Percentiles rank a stretch among this genome's conserved stretches.
phyloP scores from a whole-genome alignment of 2,797 vertebrate species.

The Limosa lapponica region DNA sequence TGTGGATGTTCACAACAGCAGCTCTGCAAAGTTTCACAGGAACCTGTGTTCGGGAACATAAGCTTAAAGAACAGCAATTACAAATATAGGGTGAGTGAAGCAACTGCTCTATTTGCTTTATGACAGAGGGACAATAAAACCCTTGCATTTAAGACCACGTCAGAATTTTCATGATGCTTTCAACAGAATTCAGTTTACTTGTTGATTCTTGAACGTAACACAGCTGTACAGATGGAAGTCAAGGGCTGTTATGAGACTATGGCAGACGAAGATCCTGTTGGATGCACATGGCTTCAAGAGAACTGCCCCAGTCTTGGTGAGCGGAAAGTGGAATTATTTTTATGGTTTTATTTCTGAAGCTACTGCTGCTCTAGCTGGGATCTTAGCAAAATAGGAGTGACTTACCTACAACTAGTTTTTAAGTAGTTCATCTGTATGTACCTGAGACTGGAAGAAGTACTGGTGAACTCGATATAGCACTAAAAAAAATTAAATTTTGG shows the following conservation, averaged over 20 bases:
- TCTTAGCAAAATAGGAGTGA: not conserved
- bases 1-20: not conserved
- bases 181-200: not conserved
- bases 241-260: not conserved
- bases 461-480: not conserved
- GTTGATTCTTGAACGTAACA: not conserved
- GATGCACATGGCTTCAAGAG: not conserved
- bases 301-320: not conserved
- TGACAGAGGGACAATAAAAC: not conserved
- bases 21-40: not conserved
- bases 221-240: not conserved
- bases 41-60: not conserved
- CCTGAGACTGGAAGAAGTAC: not conserved
- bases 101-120: not conserved
- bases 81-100: not conserved
- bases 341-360: not conserved
- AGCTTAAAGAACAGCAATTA: not conserved
- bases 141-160: not conserved
- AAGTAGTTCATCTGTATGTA: not conserved
- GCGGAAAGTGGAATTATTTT: not conserved
- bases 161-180: not conserved
- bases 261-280: not conserved
- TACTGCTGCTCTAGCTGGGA: not conserved
- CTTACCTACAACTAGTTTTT: not conserved
- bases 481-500: not conserved